These are phyloP conservation scores for Mesorhabditis spiculigera DNA, from an alignment of 2,888 invertebrate species.

Conservation along the genomic window DNA sequence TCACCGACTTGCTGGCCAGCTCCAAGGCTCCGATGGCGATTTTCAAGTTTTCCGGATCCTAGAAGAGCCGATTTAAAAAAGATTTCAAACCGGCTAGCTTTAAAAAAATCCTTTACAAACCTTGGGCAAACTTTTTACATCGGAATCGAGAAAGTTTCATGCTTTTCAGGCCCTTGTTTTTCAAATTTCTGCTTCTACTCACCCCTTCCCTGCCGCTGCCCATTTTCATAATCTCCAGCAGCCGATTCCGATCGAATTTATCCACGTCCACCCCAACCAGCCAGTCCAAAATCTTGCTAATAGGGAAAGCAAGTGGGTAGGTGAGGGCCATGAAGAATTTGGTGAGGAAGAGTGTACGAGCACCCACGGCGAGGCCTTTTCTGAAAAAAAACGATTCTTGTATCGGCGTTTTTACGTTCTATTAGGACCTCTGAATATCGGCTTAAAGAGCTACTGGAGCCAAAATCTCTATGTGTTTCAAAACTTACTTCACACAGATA, in stretches of 20 bases:
- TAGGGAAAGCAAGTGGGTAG: constrained; percentile 85
- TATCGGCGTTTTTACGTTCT: no score
- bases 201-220: constrained; percentile 12
- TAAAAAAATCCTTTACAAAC: neutral
- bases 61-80: neutral
- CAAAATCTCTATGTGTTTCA: no score
- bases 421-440: no score
- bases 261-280: constrained; percentile 26
- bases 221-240: constrained; percentile 42
- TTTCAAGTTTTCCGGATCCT: constrained; percentile 30
- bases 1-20: constrained; percentile 42
- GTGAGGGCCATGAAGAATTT: constrained; percentile 89
- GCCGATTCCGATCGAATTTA: constrained; percentile 33
- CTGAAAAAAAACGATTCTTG: no score
- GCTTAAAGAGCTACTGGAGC: no score
- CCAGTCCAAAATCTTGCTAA: constrained; percentile 58
- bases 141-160: neutral
- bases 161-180: neutral
- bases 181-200: neutral
- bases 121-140: neutral
- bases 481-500: constrained; percentile 65
- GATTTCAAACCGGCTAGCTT: neutral
- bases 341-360: constrained; percentile 85
- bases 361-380: constrained; percentile 84
- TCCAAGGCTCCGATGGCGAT: constrained; percentile 52